A percentile compares a stretch with the other conserved stretches of the same genome.
phyloP scores from a whole-genome alignment of 2,797 vertebrate species.

The Manis pentadactyla region DNA sequence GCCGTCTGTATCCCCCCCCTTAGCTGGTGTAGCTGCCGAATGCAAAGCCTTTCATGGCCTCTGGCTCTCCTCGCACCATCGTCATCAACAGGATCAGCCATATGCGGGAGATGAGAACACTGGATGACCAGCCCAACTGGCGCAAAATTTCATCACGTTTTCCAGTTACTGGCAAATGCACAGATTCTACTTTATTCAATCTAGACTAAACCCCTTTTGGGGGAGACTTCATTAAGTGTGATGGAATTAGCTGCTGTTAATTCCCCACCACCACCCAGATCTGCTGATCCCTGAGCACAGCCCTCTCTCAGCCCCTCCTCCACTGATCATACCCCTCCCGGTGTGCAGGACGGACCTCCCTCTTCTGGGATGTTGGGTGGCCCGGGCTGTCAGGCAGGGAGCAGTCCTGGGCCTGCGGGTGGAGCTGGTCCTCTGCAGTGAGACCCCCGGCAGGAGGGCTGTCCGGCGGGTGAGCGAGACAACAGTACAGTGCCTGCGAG shows the following conservation, averaged over 20 bases:
- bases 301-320: constrained; percentile 1
- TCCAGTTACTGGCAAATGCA: constrained; percentile 3
- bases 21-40: background rate
- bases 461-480: constrained; percentile 35
- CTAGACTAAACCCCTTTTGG: constrained; percentile 72
- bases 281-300: constrained; percentile 29
- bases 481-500: constrained; percentile 37
- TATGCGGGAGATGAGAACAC: constrained; percentile 34
- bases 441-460: background rate
- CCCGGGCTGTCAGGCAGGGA: background rate
- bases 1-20: constrained; percentile 31
- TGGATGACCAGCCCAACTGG: background rate
- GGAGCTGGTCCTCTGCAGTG: background rate
- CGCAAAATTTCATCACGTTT: constrained; percentile 27
- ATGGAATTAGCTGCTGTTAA: constrained; percentile 72
- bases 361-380: constrained; percentile 63
- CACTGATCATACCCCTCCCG: constrained; percentile 40
- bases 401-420: background rate
- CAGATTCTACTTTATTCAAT: constrained; percentile 57
- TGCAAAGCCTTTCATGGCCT: constrained; percentile 41
- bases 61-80: background rate
- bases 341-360: background rate
- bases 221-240: constrained; percentile 68
- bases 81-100: constrained; percentile 18
- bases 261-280: background rate